phyloP scores from a whole-genome alignment of 1,140 invertebrate genomes.

The Zeugodacus cucurbitae region DNA sequence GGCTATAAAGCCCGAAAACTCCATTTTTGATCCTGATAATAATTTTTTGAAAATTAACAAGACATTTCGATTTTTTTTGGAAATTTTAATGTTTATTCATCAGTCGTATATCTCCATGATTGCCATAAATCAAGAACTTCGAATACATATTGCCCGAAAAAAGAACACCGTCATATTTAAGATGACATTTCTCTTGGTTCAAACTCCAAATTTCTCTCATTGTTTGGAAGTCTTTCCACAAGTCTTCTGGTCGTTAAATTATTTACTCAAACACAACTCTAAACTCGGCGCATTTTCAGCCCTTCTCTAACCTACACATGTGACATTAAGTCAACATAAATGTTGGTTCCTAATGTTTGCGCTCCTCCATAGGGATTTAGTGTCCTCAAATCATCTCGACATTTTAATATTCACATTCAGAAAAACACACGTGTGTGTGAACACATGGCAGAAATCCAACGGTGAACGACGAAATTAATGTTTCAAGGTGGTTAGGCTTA shows the following conservation, averaged over 20 bases:
- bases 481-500: constrained; percentile 18
- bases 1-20: no score
- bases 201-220: no score
- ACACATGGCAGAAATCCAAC: not conserved
- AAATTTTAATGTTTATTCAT: no score
- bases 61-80: no score
- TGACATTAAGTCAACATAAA: not conserved
- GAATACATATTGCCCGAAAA: no score
- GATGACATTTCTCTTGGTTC: no score
- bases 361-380: not conserved
- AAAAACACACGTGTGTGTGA: not conserved
- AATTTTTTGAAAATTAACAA: no score
- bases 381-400: not conserved
- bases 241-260: not conserved
- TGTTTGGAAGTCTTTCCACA: no score
- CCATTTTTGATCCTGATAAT: no score
- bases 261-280: not conserved
- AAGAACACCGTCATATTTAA: no score
- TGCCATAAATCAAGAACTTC: no score
- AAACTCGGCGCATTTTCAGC: not conserved
- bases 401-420: not conserved
- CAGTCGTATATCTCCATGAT: no score
- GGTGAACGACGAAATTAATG: not conserved
- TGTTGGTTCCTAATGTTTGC: not conserved
- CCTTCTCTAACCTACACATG: not conserved